These are phyloP conservation scores for Amblyornis subalaris DNA, from an alignment of 2,113 vertebrate genomes.

Conservation along the genomic window DNA sequence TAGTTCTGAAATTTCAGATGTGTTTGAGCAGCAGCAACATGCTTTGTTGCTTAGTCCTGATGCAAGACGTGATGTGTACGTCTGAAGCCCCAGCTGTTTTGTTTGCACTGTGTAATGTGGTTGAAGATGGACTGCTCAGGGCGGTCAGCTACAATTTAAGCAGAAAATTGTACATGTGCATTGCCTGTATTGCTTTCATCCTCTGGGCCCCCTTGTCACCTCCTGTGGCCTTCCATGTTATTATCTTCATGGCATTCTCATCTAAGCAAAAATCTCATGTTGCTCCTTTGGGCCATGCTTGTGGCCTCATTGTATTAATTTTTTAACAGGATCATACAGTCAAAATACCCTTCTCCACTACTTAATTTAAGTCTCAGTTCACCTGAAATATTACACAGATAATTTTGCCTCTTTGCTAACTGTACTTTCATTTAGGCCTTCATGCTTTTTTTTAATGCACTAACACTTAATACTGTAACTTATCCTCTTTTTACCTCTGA, in stretches of 20 bases:
- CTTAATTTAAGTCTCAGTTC: constrained; percentile 26
- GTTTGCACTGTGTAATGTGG: neutral
- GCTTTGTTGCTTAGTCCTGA: neutral
- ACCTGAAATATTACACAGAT: constrained; percentile 11
- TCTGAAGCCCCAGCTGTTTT: neutral
- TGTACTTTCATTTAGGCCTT: constrained; percentile 43
- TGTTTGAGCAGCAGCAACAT: neutral
- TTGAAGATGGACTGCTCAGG: neutral
- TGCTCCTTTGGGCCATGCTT: constrained; percentile 16
- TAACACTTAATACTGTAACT: constrained; percentile 27
- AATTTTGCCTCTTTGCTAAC: constrained; percentile 43
- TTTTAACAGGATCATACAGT: neutral
- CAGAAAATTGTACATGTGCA: neutral
- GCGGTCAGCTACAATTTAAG: neutral
- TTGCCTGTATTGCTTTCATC: neutral
- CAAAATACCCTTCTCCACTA: constrained; percentile 4
- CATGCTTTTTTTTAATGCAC: neutral
- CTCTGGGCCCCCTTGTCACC: neutral
- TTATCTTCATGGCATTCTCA: neutral
- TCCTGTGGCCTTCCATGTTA: neutral
- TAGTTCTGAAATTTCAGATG: neutral
- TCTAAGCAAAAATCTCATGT: constrained; percentile 12
- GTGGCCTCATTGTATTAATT: neutral
- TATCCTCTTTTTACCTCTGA: constrained; percentile 63
- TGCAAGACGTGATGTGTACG: neutral